Evolutionary conservation across 1,140 invertebrate genomes (phyloP), one percentile per base, ranked within the genome.

Genomic region (Globodera ellingtonae): DNA sequence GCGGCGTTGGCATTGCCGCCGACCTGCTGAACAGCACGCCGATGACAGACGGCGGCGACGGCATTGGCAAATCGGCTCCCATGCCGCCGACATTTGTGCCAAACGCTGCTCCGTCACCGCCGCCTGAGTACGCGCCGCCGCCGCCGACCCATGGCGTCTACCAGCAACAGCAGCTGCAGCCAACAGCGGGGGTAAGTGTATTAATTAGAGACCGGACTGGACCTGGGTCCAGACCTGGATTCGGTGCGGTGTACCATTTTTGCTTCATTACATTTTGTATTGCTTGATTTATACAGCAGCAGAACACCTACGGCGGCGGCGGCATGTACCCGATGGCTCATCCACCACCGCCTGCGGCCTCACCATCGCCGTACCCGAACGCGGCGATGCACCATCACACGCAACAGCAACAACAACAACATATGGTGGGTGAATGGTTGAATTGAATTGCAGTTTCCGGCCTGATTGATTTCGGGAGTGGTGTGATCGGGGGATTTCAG

Each of bases 91-190:
- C 46, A n/a, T 44, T 73, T 65, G n/a, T 21, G 13, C 13, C 56
- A 15, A 24, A 15, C 72, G 7, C 6, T 78, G 35, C 62, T 6
- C 1, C 13, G 65, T 80, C 79, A 18, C 56, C 79, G 18, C 77
- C 79, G 48, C 79, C 79, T 6, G 69, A 81, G 21, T 73, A 82
- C 44, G 71, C 75, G 6, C 79, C 82, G 47, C 67, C 72, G 8
- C 21, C 46, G 67, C 10, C 46, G 65, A 1, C 59, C 75, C 47
- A 70, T 67, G 52, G 62, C 62, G 15, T 72, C 80, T 46, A 86
- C 76, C 76, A 62, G 47, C 15, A 72, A 79, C 56, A 62, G 52
- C 15, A 72, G 80, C 56, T 78, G 80, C 56, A 79, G 18, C 6
- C 10, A 3, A 62, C 13, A 6, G 56, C 13, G 9, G 56, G 56